Conservation (phyloP, 2,888 invertebrate species). For the Tipula vernalis region DNA sequence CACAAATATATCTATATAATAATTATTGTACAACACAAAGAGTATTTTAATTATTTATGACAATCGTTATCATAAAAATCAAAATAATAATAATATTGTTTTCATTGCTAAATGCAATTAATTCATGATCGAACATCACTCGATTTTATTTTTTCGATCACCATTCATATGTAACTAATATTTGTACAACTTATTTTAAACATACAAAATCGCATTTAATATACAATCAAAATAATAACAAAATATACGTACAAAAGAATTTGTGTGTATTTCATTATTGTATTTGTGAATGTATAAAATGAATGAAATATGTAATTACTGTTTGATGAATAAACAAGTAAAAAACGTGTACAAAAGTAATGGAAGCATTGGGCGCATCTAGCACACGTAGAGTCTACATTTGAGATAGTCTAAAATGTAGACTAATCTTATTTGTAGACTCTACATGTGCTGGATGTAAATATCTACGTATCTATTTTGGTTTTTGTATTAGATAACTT, state of each 20-base stretch:
- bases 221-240: neutral
- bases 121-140: neutral
- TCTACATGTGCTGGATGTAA: too few species aligned
- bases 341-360: neutral
- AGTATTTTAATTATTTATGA: neutral
- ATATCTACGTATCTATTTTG: too few species aligned
- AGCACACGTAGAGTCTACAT: too few species aligned
- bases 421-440: too few species aligned
- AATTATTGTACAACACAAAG: neutral
- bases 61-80: neutral
- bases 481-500: too few species aligned
- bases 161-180: neutral
- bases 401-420: too few species aligned
- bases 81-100: neutral
- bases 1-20: neutral
- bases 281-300: neutral
- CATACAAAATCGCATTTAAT: neutral
- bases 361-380: neutral
- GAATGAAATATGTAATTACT: neutral
- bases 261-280: neutral
- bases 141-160: neutral
- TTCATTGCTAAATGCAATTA: neutral
- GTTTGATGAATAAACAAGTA: neutral
- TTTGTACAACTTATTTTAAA: neutral
- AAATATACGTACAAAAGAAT: neutral